These are phyloP conservation scores for Electrona antarctica DNA, from an alignment of 2,113 vertebrate genomes.

Conservation along the genomic window DNA sequence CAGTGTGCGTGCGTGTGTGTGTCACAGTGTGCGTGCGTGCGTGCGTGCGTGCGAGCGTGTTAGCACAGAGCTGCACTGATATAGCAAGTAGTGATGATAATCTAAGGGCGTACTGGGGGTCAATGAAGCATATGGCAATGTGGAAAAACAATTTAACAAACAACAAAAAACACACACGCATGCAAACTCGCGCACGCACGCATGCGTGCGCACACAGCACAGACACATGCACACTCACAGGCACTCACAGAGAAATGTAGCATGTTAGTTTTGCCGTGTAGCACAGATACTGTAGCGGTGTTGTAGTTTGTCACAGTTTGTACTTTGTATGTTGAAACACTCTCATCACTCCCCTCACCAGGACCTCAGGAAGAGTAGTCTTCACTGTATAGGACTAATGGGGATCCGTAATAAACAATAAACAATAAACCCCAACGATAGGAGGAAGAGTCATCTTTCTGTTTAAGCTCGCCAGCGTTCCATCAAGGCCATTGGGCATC, in stretches of 20 bases:
- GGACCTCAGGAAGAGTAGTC: too few species aligned
- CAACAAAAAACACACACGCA: not conserved
- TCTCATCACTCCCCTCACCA: not conserved
- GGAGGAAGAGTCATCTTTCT: not conserved
- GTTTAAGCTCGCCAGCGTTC: conserved; percentile 33
- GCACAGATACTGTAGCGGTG: too few species aligned
- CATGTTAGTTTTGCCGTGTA: too few species aligned
- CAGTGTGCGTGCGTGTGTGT: not conserved
- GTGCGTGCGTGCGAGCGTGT: not conserved
- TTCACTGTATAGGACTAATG: too few species aligned
- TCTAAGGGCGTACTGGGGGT: not conserved
- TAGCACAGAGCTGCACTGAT: not conserved
- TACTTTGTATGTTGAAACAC: not conserved
- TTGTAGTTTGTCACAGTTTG: too few species aligned
- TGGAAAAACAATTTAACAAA: not conserved
- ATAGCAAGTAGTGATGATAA: not conserved
- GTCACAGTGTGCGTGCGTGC: not conserved
- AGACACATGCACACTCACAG: not conserved
- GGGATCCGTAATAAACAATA: too few species aligned
- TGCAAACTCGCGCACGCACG: not conserved
- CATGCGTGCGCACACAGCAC: not conserved
- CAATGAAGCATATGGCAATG: not conserved
- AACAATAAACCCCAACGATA: too few species aligned
- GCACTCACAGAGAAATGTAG: too few species aligned
- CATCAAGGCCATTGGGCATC: conserved; percentile 37